Evolutionary conservation across 2,888 invertebrate species (phyloP).

Genomic region (Eledona agricola): DNA sequence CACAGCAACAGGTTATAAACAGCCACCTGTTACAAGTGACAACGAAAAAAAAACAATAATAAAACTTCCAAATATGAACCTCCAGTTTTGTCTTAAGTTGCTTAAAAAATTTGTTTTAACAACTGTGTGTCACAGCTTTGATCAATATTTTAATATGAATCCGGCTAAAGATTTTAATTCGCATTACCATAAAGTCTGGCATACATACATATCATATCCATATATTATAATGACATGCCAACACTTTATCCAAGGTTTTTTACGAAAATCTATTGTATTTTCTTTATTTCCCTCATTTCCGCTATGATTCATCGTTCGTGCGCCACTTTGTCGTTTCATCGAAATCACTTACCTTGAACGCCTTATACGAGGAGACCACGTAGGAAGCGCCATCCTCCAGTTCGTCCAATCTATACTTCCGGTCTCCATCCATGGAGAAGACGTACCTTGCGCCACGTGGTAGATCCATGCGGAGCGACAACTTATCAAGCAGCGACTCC

Average conservation of each 20-base stretch:
- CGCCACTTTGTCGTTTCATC: neutral
- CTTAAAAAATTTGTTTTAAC: too few relatives aligned
- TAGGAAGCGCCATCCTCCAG: conserved; percentile 91
- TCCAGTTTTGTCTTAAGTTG: neutral
- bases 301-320: conserved; percentile 17
- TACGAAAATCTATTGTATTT: conserved; percentile 11
- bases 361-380: conserved; percentile 91
- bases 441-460: conserved; percentile 90
- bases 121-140: neutral
- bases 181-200: too few relatives aligned
- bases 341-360: conserved; percentile 78
- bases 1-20: conserved; percentile 13
- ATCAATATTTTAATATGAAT: too few relatives aligned
- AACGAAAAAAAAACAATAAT: too few relatives aligned
- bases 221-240: conserved; percentile 20
- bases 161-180: too few relatives aligned
- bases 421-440: conserved; percentile 90
- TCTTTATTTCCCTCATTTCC: neutral
- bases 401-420: conserved; percentile 85
- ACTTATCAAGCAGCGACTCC: conserved; percentile 84
- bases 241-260: conserved; percentile 5
- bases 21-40: conserved; percentile 12
- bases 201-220: conserved; percentile 25
- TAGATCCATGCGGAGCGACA: conserved; percentile 87
- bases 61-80: too few relatives aligned